Percentiles rank a stretch among this genome's conserved stretches.
Evolutionary conservation across 1,140 invertebrate species (phyloP).

Genomic region (Drosophila repletoides): DNA sequence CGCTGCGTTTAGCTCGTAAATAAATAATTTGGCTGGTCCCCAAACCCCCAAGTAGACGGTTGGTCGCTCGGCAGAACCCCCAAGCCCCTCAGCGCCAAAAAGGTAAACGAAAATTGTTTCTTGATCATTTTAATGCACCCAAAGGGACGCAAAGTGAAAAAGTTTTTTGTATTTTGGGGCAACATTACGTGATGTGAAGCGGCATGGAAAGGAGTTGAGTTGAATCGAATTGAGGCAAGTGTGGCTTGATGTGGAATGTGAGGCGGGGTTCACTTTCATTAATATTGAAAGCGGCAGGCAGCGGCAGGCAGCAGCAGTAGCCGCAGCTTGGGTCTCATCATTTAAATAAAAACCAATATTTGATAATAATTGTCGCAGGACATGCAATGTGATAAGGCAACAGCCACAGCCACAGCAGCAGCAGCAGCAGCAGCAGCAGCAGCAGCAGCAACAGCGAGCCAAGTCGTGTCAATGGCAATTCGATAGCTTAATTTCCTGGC

Average conservation of each 20-base stretch:
- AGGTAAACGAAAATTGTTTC: slow-evolving; percentile 82
- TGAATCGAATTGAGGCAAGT: slow-evolving; percentile 6
- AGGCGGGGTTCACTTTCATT: slow-evolving; percentile 56
- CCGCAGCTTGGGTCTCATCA: slow-evolving; percentile 50
- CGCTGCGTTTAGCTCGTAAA: slow-evolving; percentile 58
- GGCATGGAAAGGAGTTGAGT: slow-evolving; percentile 37
- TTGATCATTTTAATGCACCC: slow-evolving; percentile 81
- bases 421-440: not conserved
- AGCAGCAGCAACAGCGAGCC: not conserved
- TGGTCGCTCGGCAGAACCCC: not conserved
- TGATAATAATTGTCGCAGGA: slow-evolving; percentile 79
- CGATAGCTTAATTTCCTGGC: slow-evolving; percentile 75
- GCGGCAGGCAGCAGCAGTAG: slow-evolving; percentile 10
- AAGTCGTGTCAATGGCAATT: slow-evolving; percentile 49
- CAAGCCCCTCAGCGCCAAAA: slow-evolving; percentile 22
- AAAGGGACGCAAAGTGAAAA: slow-evolving; percentile 71
- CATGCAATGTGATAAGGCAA: slow-evolving; percentile 64
- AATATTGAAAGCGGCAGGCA: slow-evolving; percentile 62
- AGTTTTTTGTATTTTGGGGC: slow-evolving; percentile 36
- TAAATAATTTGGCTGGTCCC: slow-evolving; percentile 64
- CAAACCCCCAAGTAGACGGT: not conserved
- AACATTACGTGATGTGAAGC: slow-evolving; percentile 66
- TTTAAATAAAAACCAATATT: slow-evolving; percentile 79
- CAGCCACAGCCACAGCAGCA: not conserved
- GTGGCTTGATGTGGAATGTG: not conserved